Percentiles rank a stretch among this genome's conserved stretches.
Evolutionary conservation across 2,888 invertebrate genomes (phyloP).

Genomic region (Pseudanteris insignis): DNA sequence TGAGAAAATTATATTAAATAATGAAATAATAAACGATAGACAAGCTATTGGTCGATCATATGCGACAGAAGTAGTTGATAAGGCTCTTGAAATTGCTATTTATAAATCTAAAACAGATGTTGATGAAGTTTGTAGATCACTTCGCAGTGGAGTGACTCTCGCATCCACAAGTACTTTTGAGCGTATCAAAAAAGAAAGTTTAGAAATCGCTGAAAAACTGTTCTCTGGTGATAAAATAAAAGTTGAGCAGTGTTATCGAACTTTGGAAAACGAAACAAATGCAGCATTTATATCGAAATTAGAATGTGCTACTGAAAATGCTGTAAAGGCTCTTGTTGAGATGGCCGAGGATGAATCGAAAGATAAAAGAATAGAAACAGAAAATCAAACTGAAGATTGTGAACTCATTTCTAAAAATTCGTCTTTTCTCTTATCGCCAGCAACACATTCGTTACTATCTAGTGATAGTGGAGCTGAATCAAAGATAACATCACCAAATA

Average conservation of each 20-base stretch:
- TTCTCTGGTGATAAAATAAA: conserved; percentile 51
- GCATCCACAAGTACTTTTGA: conserved; percentile 61
- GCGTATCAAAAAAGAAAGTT: conserved; percentile 58
- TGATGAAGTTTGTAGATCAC: conserved; percentile 62
- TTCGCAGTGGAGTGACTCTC: conserved; percentile 58
- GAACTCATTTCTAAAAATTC: conserved; percentile 34
- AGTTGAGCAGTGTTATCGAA: conserved; percentile 53
- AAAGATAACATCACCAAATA: conserved; percentile 42
- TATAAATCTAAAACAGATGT: conserved; percentile 65
- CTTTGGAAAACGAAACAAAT: conserved; percentile 57
- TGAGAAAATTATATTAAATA: conserved; percentile 27
- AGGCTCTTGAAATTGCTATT: conserved; percentile 63
- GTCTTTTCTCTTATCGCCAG: conserved; percentile 39
- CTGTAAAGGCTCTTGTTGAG: conserved; percentile 63
- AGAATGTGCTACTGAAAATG: conserved; percentile 63
- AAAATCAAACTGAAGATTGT: conserved; percentile 20
- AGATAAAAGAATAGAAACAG: conserved; percentile 51
- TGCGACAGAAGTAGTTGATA: conserved; percentile 63
- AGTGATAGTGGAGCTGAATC: conserved; percentile 50
- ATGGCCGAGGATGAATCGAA: conserved; percentile 65
- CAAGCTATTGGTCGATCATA: conserved; percentile 59
- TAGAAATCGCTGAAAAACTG: conserved; percentile 54
- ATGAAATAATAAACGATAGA: conserved; percentile 48
- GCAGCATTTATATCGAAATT: conserved; percentile 59
- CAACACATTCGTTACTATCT: conserved; percentile 25